Percentiles rank a stretch among this genome's conserved stretches.
Evolutionary conservation across 1,140 invertebrate species (phyloP).

Genomic region (Cyclargus thomasi): DNA sequence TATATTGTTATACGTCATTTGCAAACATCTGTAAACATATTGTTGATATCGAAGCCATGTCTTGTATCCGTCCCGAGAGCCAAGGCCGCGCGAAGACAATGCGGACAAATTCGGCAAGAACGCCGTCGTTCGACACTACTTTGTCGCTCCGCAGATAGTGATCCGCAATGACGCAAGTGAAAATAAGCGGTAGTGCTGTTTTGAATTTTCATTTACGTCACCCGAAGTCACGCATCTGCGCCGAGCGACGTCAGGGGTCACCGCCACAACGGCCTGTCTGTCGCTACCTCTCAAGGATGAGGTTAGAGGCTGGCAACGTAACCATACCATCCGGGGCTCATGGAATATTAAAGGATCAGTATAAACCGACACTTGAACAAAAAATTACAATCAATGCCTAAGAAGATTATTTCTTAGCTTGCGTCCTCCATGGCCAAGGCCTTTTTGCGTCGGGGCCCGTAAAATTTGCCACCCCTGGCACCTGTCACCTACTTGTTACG

Average conservation of each 20-base stretch:
- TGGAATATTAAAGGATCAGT: too few relatives aligned
- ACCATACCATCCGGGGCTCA: too few relatives aligned
- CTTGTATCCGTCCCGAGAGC: not conserved
- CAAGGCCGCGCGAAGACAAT: not conserved
- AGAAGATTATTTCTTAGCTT: too few relatives aligned
- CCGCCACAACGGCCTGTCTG: not conserved
- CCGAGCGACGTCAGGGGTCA: not conserved
- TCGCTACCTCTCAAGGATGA: too few relatives aligned
- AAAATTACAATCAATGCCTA: too few relatives aligned
- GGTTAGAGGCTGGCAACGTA: too few relatives aligned
- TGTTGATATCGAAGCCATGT: not conserved
- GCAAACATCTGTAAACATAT: not conserved
- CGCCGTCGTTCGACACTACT: not conserved
- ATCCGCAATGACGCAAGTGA: not conserved
- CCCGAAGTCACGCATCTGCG: not conserved
- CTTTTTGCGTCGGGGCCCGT: too few relatives aligned
- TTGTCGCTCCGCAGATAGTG: not conserved
- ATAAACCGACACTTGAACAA: too few relatives aligned
- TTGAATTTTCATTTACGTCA: constrained; percentile 3
- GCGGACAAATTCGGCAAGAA: not conserved
- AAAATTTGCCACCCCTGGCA: too few relatives aligned
- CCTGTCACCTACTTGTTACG: too few relatives aligned
- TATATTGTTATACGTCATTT: too few relatives aligned
- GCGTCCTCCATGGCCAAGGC: too few relatives aligned
- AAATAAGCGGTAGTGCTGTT: not conserved